These are phyloP conservation scores for Drosophila parabipectinata DNA, from an alignment of 1,140 invertebrate species.

Conservation along the genomic window DNA sequence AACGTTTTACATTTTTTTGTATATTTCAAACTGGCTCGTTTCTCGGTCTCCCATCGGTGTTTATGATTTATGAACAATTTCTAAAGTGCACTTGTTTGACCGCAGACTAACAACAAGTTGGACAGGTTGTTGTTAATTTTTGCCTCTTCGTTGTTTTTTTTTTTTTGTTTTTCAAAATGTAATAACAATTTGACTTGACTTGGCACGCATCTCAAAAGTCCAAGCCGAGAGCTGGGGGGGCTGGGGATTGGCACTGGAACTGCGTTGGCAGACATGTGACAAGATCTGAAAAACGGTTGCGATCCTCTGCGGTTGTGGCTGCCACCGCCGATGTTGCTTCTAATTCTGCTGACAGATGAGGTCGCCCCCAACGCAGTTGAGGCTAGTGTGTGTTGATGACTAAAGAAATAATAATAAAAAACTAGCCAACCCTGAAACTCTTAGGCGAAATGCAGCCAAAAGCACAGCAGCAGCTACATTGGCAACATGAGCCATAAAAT, in stretches of 20 bases:
- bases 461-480: slow-evolving; percentile 25
- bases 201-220: slow-evolving; percentile 56
- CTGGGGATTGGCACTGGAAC: slow-evolving; percentile 10
- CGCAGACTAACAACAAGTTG: slow-evolving; percentile 79
- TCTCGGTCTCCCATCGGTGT: slow-evolving; percentile 27
- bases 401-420: slow-evolving; percentile 33
- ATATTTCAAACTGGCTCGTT: slow-evolving; percentile 54
- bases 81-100: slow-evolving; percentile 82
- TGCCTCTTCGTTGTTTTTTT: slow-evolving; percentile 5
- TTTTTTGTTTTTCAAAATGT: slow-evolving; percentile 62
- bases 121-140: slow-evolving; percentile 56
- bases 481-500: slow-evolving; percentile 36
- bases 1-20: slow-evolving; percentile 38
- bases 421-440: slow-evolving; percentile 77
- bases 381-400: slow-evolving; percentile 48
- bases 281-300: slow-evolving; percentile 44
- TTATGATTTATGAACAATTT: slow-evolving; percentile 83
- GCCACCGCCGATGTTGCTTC: slow-evolving; percentile 58
- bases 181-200: slow-evolving; percentile 73
- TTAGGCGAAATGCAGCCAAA: slow-evolving; percentile 65
- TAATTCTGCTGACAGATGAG: slow-evolving; percentile 81
- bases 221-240: not conserved
- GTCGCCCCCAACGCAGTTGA: slow-evolving; percentile 70
- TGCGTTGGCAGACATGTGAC: slow-evolving; percentile 42
- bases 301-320: slow-evolving; percentile 14